Conservation (phyloP, 2,888 invertebrate species). For the Polietes domitor region DNA sequence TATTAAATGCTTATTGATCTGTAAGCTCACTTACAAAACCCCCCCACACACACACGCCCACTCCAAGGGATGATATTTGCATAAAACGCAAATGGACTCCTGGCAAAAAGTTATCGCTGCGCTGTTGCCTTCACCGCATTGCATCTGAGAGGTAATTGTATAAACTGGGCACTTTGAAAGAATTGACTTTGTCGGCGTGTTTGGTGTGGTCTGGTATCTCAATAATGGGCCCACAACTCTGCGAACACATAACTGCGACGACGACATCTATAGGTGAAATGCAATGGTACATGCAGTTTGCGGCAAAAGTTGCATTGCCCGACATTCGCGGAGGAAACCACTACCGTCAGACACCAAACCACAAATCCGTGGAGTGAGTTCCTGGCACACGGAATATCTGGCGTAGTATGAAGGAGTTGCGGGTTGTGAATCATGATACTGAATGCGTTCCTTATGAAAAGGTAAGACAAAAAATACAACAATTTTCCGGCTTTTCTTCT, state of each 20-base stretch:
- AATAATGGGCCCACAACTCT: neutral
- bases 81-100: slow-evolving; percentile 7
- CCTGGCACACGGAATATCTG: neutral
- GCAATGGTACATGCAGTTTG: slow-evolving; percentile 44
- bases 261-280: slow-evolving; percentile 8
- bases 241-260: too few relatives aligned
- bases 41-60: neutral
- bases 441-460: too few relatives aligned
- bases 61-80: slow-evolving; percentile 19
- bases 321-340: slow-evolving; percentile 46
- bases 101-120: neutral
- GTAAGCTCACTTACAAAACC: slow-evolving; percentile 14
- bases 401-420: neutral
- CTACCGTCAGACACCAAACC: slow-evolving; percentile 30
- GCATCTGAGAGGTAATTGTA: neutral
- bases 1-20: slow-evolving; percentile 59
- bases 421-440: too few relatives aligned
- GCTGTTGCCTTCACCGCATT: slow-evolving; percentile 2
- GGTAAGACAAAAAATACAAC: too few relatives aligned
- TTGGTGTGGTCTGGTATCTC: neutral
- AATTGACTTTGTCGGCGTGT: neutral
- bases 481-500: too few relatives aligned
- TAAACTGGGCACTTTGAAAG: neutral
- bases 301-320: slow-evolving; percentile 50
- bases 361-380: slow-evolving; percentile 14